Evolutionary conservation across 2,113 vertebrate genomes (phyloP), one percentile per base, ranked within the genome.

Genomic region (Siniperca chuatsi): DNA sequence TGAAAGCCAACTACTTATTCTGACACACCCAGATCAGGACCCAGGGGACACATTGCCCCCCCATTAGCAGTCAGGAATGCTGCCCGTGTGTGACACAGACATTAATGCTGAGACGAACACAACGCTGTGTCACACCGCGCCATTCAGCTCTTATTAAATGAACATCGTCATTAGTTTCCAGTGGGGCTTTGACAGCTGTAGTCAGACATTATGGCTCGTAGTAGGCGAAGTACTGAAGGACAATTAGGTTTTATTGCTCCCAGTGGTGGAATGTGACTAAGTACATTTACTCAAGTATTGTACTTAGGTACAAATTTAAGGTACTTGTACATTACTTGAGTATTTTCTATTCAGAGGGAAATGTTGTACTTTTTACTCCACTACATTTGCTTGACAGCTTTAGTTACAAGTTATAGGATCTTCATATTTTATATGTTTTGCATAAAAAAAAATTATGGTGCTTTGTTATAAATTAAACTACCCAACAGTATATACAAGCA

Each of bases 11-110:
- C 77, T 91, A 91, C 93, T 90, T 76, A 68, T 35, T 6, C 9
- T 3, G 87, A 81, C 94, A 93, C 92, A 78, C 93, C 93, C 75
- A 0, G 21, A 54, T 68, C 6, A 13, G 55, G 55, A 77, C 61
- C 33, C 73, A 2, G 44, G 74, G 69, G 86, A 72, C 60, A 54
- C 29, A 8, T 9, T 4, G 21, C 54, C 21, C 37, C 67, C 21
- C 25, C 25, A 7, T 55, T 6, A 37, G 12, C 60, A 1, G 55
- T 58, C 68, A 84, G 76, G 92, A 93, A 94, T 94, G 88, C 6
- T 0, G 84, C 66, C n/a, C 7, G 77, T n/a, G 42, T 61, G 71
- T 6, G 46, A 35, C 50, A 60, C 16, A 68, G 25, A 84, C 80
- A 85, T 81, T 65, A 69, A 79, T 29, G 12, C 33, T 18, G 8